Base-by-base conservation (phyloP, 1,140 invertebrate species). In the Tetramorium alpestre region DNA sequence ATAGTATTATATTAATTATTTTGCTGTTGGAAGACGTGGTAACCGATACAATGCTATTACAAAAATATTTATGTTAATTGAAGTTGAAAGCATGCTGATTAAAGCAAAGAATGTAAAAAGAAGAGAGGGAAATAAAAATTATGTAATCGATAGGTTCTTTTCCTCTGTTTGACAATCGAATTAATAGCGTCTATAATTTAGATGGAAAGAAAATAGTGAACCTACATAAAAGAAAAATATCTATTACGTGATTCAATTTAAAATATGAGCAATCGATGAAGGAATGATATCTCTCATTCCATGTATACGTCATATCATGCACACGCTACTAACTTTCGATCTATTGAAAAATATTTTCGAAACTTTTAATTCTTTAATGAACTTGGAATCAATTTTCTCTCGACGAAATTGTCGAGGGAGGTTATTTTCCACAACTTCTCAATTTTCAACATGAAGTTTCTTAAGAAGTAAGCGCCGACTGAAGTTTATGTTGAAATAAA, bases 401-500 rank as follows among this genome's bases (percentile, higher is more conserved):
- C 11, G 0, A 25, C 62, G 33, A 80, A 80, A 80, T 80, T 69
- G n/a, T 80, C 8, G 33, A 41, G 62, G 13, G 47, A 44, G 28
- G 62, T 69, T 62, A 80, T 80, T 54, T 67, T 41, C 58, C 49
- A 33, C 62, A 67, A 80, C n/a, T 80, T 80, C 77, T 67, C 47
- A 67, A 80, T 80, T 69, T 67, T 67, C 77, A 65, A 65, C 47
- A 47, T 78, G 11, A 51, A 80, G 11, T 80, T 67, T 41, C 44
- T 80, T 22, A 25, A 41, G n/a, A 67, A 69, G 62, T 38, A 54
- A 80, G 13, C 54, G 44, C 10, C 16, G 38, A 28, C 18, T 41
- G 28, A 67, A 80, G 62, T 80, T 80, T 67, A 80, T 67, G 47
- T 69, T 80, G n/a, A 80, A 80, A 80, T 49, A 65, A 80, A 67